Conservation (phyloP, 2,888 invertebrate species). For the Coelinius sp. region DNA sequence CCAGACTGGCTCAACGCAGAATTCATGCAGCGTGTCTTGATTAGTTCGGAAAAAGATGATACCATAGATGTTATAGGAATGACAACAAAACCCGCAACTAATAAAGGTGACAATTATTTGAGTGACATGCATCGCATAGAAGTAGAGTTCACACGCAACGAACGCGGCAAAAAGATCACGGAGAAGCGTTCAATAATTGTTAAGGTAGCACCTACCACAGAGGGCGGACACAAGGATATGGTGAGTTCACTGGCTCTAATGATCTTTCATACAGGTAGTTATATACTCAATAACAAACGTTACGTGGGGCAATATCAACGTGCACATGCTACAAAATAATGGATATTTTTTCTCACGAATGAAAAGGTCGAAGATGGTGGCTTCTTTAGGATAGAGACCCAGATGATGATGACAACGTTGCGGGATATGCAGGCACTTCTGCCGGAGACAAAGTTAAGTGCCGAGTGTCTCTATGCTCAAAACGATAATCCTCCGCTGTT, state of each 20-base stretch:
- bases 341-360: not conserved
- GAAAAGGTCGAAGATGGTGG: conserved; percentile 53
- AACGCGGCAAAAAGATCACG: conserved; percentile 43
- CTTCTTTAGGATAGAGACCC: conserved; percentile 60
- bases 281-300: not conserved
- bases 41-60: conserved; percentile 54
- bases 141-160: conserved; percentile 50
- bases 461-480: conserved; percentile 61
- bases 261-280: not conserved
- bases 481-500: conserved; percentile 64
- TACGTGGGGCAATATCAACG: not conserved
- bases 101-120: conserved; percentile 66
- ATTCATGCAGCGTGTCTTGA: conserved; percentile 59
- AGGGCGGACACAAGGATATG: conserved; percentile 67
- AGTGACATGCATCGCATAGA: conserved; percentile 63
- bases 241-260: conserved; percentile 47
- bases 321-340: not conserved
- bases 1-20: conserved; percentile 59
- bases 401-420: conserved; percentile 61
- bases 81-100: conserved; percentile 59
- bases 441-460: conserved; percentile 52
- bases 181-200: conserved; percentile 58
- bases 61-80: conserved; percentile 58
- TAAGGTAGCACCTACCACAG: conserved; percentile 67
- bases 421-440: conserved; percentile 60